A percentile compares a stretch with the other conserved stretches of the same genome.
These are phyloP conservation scores for Drosophila lowei DNA, from an alignment of 1,140 invertebrate genomes.

Conservation along the genomic window DNA sequence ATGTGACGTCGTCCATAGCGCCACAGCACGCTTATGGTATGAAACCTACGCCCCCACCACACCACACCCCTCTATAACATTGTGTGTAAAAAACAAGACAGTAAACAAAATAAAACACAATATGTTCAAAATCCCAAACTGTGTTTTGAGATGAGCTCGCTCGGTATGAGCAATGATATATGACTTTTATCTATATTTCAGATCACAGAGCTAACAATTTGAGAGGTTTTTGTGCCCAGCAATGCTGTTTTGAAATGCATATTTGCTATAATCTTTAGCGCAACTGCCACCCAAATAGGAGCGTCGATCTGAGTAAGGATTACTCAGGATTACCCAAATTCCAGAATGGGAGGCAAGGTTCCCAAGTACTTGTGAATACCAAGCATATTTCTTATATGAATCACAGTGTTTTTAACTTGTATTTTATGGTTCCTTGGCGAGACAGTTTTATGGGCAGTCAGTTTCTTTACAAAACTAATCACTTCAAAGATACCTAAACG, in stretches of 20 bases:
- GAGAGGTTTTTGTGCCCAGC: background rate
- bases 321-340: too few species aligned
- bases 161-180: conserved; percentile 23
- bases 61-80: conserved; percentile 6
- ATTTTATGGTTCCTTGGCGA: too few species aligned
- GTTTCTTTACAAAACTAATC: too few species aligned
- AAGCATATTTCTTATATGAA: too few species aligned
- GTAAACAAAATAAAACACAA: conserved; percentile 44
- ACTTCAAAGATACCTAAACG: too few species aligned
- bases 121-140: conserved; percentile 21
- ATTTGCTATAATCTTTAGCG: too few species aligned
- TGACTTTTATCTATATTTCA: conserved; percentile 29
- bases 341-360: background rate
- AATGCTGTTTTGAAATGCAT: background rate
- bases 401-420: too few species aligned
- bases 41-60: conserved; percentile 27
- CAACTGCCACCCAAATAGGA: conserved; percentile 5
- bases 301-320: too few species aligned
- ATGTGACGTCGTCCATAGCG: conserved; percentile 40
- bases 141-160: conserved; percentile 19
- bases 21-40: conserved; percentile 48
- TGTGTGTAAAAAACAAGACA: conserved; percentile 34
- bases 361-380: background rate
- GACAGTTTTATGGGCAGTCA: too few species aligned
- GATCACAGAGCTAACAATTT: conserved; percentile 34